A percentile compares a stretch with the other conserved stretches of the same genome.
phyloP scores from a whole-genome alignment of 2,113 vertebrate genomes.

The Lota lota region DNA sequence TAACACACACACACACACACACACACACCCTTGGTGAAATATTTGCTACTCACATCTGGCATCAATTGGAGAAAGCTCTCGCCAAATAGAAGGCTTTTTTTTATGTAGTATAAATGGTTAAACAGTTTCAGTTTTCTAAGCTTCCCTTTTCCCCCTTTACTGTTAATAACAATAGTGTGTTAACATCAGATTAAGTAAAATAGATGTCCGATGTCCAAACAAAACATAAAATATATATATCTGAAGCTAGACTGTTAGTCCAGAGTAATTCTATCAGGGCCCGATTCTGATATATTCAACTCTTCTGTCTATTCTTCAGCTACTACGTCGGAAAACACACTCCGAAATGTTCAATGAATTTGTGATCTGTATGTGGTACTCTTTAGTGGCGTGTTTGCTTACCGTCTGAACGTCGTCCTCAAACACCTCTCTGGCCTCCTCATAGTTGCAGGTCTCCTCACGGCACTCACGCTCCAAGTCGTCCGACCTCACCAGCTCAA shows the following conservation, averaged over 20 bases:
- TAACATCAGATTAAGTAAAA: too few species aligned
- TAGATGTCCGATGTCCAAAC: too few species aligned
- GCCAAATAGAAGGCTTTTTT: neutral
- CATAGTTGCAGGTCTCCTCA: conserved; percentile 86
- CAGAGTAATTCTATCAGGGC: too few species aligned
- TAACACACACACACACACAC: neutral
- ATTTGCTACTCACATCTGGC: conserved; percentile 7
- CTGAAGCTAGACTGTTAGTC: too few species aligned
- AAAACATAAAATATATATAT: too few species aligned
- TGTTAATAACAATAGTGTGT: neutral
- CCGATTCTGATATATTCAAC: too few species aligned
- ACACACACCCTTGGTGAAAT: conserved; percentile 6
- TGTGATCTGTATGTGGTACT: neutral
- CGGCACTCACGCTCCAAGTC: conserved; percentile 86
- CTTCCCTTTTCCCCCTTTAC: neutral
- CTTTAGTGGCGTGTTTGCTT: neutral
- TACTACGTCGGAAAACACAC: too few species aligned
- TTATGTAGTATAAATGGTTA: conserved; percentile 10
- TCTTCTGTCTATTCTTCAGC: too few species aligned
- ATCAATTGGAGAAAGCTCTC: neutral
- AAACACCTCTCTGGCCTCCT: conserved; percentile 90
- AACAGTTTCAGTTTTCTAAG: neutral
- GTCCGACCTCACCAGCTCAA: conserved; percentile 80
- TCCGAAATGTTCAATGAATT: too few species aligned
- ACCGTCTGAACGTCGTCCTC: conserved; percentile 81